Percentiles rank a stretch among this genome's conserved stretches.
phyloP scores from a whole-genome alignment of 2,888 invertebrate genomes.

The Yponomeuta malinellus region DNA sequence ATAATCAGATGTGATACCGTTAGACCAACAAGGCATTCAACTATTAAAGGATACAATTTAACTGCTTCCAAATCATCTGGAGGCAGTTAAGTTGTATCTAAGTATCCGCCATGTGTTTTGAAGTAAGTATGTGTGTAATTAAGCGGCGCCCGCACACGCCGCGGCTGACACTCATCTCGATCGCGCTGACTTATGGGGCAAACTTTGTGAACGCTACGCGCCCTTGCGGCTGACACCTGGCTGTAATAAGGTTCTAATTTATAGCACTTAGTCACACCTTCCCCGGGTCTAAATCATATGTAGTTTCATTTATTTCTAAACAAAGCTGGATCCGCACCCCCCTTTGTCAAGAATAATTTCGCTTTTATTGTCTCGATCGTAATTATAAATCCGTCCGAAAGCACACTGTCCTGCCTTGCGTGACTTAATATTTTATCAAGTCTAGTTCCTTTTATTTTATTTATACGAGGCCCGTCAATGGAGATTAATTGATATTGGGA shows the following conservation, averaged over 20 bases:
- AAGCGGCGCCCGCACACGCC: background rate
- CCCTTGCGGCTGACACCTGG: slow-evolving; percentile 63
- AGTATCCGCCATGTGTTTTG: slow-evolving; percentile 3
- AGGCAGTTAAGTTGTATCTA: background rate
- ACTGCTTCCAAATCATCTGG: no score
- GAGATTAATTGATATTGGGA: background rate
- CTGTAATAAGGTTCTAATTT: slow-evolving; percentile 64
- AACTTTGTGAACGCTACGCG: slow-evolving; percentile 52
- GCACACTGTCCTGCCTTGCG: background rate
- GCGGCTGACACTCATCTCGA: slow-evolving; percentile 31
- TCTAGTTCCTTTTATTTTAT: background rate
- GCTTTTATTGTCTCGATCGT: background rate
- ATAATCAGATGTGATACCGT: background rate
- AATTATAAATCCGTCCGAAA: background rate
- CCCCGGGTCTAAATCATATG: slow-evolving; percentile 27
- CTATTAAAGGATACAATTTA: no score
- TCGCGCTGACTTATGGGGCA: slow-evolving; percentile 55
- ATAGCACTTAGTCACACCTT: slow-evolving; percentile 51
- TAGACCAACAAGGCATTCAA: background rate
- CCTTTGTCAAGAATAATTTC: slow-evolving; percentile 12
- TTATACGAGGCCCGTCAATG: background rate
- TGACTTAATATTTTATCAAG: background rate
- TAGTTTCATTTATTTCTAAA: slow-evolving; percentile 24
- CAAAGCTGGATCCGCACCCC: slow-evolving; percentile 13
- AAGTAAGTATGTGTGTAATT: slow-evolving; percentile 12